A percentile compares a stretch with the other conserved stretches of the same genome.
Evolutionary conservation across 2,888 invertebrate species (phyloP).

Genomic region (Leptopilina syphax): DNA sequence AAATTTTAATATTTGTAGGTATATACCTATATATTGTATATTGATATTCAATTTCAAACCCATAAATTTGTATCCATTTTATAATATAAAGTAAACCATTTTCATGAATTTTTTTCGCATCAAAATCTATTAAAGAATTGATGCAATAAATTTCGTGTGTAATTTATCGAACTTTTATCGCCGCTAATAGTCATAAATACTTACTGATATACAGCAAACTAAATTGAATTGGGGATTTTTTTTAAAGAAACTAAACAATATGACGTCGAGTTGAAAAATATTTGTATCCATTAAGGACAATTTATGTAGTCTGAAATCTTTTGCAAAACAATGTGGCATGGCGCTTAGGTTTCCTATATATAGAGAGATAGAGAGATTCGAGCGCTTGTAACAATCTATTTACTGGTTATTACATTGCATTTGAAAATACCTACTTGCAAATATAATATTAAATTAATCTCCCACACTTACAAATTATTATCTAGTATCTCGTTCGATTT

Average conservation of each 20-base stretch:
- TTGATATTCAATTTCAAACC: too few relatives aligned
- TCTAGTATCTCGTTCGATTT: slow-evolving; percentile 40
- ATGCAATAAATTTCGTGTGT: slow-evolving; percentile 42
- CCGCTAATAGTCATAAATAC: too few relatives aligned
- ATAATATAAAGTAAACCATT: too few relatives aligned
- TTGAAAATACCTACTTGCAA: background rate
- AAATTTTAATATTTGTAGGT: too few relatives aligned
- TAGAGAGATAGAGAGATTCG: slow-evolving; percentile 25
- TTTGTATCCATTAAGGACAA: slow-evolving; percentile 32
- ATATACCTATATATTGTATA: too few relatives aligned
- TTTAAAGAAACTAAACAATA: slow-evolving; percentile 33
- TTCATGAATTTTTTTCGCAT: too few relatives aligned
- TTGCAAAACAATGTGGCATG: slow-evolving; percentile 45
- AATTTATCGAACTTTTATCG: slow-evolving; percentile 40
- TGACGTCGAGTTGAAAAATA: slow-evolving; percentile 18
- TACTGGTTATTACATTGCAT: background rate
- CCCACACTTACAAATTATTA: slow-evolving; percentile 48
- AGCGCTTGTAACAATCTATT: slow-evolving; percentile 42
- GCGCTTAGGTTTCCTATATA: slow-evolving; percentile 18
- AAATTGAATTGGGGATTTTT: slow-evolving; percentile 3
- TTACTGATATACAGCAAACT: background rate
- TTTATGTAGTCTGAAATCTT: slow-evolving; percentile 47
- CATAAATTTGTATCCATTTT: too few relatives aligned
- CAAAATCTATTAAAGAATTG: too few relatives aligned
- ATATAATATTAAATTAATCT: slow-evolving; percentile 32